Base-by-base conservation (phyloP, 2,797 vertebrate genomes). In the Halcyon smyrnensis region DNA sequence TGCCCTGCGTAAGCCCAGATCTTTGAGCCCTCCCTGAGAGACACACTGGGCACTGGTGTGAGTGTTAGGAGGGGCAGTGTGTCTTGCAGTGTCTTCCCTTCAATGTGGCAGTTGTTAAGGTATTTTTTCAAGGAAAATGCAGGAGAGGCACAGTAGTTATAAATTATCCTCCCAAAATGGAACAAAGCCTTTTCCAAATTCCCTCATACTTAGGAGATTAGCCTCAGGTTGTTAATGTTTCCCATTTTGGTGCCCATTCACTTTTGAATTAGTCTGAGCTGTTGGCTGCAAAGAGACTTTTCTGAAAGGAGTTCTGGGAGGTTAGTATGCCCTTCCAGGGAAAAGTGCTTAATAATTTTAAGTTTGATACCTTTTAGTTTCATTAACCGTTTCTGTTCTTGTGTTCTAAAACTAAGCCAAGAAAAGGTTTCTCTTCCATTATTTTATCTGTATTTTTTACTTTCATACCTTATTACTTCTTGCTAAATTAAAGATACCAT, bases 21-120 rank as follows among this genome's bases (percentile, higher is more conserved):
- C 14, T 12, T 43, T 28, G n/a, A 91, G 32, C 21, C 15, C 34
- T 39, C 36, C 0, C 0, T n/a, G 27, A 11, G 15, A 39, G 65
- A 27, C 0, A 1, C 7, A 1, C 3, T 24, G 19, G 37, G 37
- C 51, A 24, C 18, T 68, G 27, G 5, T 7, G 3, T 45, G 39
- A 6, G 0, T 41, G 34, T 84, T 69, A 3, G 8, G 25, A 69
- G 56, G 28, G 14, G 8, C 32, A 56, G 7, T 11, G n/a, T 51
- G 11, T 45, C 46, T 62, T 56, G 36, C 68, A 64, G 50, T 23
- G 10, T 34, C 41, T 59, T 65, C 23, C 34, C 34, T 90, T n/a
- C 56, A 73, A 43, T 5, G 3, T 23, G n/a, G 68, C 46, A 8
- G 51, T 54, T 65, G 24, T 75, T 53, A 15, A 64, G 37, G 11